phyloP scores from a whole-genome alignment of 2,113 vertebrate species.

The Crotalus tigris region DNA sequence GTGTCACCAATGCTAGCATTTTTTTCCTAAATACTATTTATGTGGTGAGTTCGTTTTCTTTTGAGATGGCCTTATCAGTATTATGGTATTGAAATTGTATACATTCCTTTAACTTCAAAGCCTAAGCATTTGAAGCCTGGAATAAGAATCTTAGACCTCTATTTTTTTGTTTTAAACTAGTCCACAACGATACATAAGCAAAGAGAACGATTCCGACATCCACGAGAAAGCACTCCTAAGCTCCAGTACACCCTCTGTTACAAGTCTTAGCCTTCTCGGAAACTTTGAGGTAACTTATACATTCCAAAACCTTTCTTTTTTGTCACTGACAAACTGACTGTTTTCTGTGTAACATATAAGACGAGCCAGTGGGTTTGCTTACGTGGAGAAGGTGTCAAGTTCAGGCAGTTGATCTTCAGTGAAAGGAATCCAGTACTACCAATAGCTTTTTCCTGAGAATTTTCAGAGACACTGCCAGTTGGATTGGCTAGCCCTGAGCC shows the following conservation, averaged over 20 bases:
- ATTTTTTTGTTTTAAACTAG: constrained; percentile 58
- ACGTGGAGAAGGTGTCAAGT: not conserved
- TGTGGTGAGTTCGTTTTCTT: not conserved
- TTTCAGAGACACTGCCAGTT: not conserved
- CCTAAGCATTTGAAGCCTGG: not conserved
- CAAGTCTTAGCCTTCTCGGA: constrained; percentile 95
- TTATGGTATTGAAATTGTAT: not conserved
- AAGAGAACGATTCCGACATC: constrained; percentile 76
- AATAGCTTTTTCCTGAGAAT: not conserved
- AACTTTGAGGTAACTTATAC: constrained; percentile 93
- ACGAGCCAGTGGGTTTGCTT: not conserved
- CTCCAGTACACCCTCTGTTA: constrained; percentile 90
- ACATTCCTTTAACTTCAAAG: not conserved
- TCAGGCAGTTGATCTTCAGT: not conserved
- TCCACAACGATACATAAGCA: constrained; percentile 75
- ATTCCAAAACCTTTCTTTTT: constrained; percentile 41
- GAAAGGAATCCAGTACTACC: not conserved
- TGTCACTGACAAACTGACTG: not conserved
- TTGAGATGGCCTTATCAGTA: not conserved
- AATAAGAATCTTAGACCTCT: not conserved
- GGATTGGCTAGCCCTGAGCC: not conserved
- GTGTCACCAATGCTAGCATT: constrained; percentile 12
- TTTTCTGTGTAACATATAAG: not conserved
- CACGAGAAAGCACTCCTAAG: constrained; percentile 86
- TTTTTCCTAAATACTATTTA: not conserved